These are phyloP conservation scores for Cephus pygmeus DNA, from an alignment of 2,888 invertebrate species.

Conservation along the genomic window DNA sequence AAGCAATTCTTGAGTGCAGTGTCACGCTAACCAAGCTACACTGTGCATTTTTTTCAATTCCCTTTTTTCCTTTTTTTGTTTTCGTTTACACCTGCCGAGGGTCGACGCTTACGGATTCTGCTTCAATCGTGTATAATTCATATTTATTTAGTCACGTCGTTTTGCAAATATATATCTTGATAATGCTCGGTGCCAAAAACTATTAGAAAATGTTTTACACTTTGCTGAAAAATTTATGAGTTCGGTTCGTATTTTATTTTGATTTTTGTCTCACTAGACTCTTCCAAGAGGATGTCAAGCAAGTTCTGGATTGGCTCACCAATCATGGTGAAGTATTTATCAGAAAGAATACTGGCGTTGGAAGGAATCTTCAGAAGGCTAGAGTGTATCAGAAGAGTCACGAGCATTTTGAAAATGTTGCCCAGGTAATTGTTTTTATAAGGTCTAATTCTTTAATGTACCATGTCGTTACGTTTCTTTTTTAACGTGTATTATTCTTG, in stretches of 20 bases:
- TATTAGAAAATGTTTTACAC: neutral
- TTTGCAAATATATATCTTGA: neutral
- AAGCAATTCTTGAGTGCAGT: neutral
- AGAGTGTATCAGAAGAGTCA: slow-evolving; percentile 97
- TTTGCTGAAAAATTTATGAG: neutral
- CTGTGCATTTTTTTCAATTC: neutral
- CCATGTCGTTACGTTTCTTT: neutral
- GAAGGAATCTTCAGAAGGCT: slow-evolving; percentile 93
- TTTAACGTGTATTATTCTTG: slow-evolving; percentile 40
- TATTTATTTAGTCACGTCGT: neutral
- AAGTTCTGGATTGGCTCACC: slow-evolving; percentile 96
- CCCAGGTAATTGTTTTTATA: slow-evolving; percentile 75
- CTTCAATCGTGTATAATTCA: neutral
- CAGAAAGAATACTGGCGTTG: slow-evolving; percentile 96
- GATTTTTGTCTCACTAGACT: slow-evolving; percentile 66
- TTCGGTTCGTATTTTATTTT: neutral
- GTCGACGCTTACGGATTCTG: neutral
- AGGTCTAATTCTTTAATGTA: neutral
- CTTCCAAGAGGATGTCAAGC: slow-evolving; percentile 97
- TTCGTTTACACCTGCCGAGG: neutral
- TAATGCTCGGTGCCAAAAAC: neutral
- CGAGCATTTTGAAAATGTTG: slow-evolving; percentile 98
- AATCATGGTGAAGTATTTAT: slow-evolving; percentile 98
- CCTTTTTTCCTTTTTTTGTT: neutral
- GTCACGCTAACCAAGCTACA: neutral